A percentile compares a stretch with the other conserved stretches of the same genome.
These are phyloP conservation scores for Paramuricea clavata DNA, from an alignment of 92 coral and sea anemone genomes.

Conservation along the genomic window DNA sequence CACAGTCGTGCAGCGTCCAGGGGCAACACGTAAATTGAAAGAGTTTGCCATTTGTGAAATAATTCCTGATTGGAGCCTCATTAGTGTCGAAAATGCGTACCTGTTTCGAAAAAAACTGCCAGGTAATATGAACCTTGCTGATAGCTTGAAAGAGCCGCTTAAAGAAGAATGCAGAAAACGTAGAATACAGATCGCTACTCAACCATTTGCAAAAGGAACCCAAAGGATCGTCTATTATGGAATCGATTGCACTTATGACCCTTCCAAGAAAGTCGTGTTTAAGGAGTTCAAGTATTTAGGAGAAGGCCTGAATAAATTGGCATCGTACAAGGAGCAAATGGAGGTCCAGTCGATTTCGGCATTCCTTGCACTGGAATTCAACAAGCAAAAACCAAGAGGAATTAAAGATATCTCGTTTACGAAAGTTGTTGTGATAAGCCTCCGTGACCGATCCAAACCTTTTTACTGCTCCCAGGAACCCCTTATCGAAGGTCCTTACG, in stretches of 20 bases:
- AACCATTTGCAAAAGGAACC: conserved; percentile 44
- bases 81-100: conserved; percentile 12
- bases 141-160: not conserved
- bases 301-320: conserved; percentile 35
- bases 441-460: conserved; percentile 35
- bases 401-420: conserved; percentile 40
- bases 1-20: conserved; percentile 12
- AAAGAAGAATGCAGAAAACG: conserved; percentile 36
- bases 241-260: conserved; percentile 23
- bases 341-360: conserved; percentile 38
- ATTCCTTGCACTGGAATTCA: conserved; percentile 30
- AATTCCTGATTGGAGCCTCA: conserved; percentile 20
- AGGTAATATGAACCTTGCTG: not conserved
- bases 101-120: conserved; percentile 33
- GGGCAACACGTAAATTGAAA: not conserved
- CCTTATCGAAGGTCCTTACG: conserved; percentile 47
- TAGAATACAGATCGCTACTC: conserved; percentile 21
- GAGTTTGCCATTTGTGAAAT: not conserved
- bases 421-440: conserved; percentile 44
- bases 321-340: conserved; percentile 46
- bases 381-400: conserved; percentile 35
- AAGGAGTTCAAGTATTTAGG: conserved; percentile 53
- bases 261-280: conserved; percentile 46
- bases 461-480: conserved; percentile 51
- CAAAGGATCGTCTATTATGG: conserved; percentile 51